Evolutionary conservation across 2,888 invertebrate species (phyloP).

Genomic region (Hedychridium roseum): DNA sequence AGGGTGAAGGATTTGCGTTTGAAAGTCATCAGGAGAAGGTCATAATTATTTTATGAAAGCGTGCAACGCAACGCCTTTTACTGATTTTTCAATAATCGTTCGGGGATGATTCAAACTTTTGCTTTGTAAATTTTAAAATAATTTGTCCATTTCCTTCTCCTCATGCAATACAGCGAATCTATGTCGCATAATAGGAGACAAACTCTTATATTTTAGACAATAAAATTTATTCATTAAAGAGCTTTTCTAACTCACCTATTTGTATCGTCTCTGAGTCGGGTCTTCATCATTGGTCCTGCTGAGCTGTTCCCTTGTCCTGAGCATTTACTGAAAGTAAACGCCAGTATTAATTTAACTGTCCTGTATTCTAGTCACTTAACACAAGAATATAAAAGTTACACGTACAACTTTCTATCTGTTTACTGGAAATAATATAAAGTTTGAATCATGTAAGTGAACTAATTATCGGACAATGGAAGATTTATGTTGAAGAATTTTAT

Average conservation of each 20-base stretch:
- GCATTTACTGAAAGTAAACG: conserved; percentile 48
- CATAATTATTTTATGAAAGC: conserved; percentile 19
- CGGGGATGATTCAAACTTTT: not conserved
- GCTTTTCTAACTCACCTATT: conserved; percentile 41
- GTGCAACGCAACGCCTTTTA: conserved; percentile 1
- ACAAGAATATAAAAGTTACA: no score
- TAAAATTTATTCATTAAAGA: not conserved
- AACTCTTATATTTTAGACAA: no score
- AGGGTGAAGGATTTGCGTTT: conserved; percentile 41
- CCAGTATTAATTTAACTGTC: no score
- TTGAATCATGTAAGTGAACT: no score
- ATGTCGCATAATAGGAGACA: not conserved
- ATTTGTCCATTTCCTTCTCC: conserved; percentile 51
- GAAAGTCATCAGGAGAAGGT: conserved; percentile 48
- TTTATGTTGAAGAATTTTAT: no score
- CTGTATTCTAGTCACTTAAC: no score
- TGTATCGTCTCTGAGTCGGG: conserved; percentile 46
- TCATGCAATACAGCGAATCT: conserved; percentile 35
- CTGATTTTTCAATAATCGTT: not conserved
- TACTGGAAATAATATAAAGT: no score
- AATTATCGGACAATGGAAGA: no score
- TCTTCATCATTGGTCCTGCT: conserved; percentile 48
- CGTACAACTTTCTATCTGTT: no score
- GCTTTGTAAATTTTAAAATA: conserved; percentile 8
- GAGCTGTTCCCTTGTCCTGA: conserved; percentile 36